phyloP scores from a whole-genome alignment of 2,113 vertebrate species.

The Craseonycteris thonglongyai region DNA sequence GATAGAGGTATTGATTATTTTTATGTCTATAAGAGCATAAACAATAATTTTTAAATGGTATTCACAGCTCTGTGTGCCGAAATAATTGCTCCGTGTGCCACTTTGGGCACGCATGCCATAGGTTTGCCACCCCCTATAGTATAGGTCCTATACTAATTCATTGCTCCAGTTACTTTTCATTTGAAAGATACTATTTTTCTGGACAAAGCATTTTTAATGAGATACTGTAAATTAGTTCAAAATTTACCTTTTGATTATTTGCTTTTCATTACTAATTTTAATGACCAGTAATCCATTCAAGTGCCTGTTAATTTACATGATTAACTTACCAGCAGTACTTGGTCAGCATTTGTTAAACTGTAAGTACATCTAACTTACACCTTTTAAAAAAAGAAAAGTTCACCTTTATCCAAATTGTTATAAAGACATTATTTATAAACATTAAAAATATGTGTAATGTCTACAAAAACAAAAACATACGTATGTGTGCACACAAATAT shows the following conservation, averaged over 20 bases:
- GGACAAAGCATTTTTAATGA: slow-evolving; percentile 56
- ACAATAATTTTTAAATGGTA: no score
- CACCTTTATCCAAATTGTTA: background rate
- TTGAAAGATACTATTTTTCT: slow-evolving; percentile 53
- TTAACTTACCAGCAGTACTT: slow-evolving; percentile 34
- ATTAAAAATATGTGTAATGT: background rate
- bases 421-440: background rate
- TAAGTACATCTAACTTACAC: background rate
- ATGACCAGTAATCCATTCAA: background rate
- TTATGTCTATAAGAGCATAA: no score
- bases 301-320: slow-evolving; percentile 8
- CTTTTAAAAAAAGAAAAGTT: background rate
- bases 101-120: no score
- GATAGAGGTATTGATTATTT: no score
- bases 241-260: slow-evolving; percentile 38
- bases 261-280: slow-evolving; percentile 33
- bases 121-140: no score
- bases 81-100: no score
- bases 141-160: slow-evolving; percentile 42
- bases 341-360: background rate
- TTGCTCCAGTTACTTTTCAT: slow-evolving; percentile 50
- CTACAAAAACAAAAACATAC: no score
- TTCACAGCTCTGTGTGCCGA: no score
- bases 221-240: slow-evolving; percentile 26
- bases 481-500: background rate